Evolutionary conservation across 2,797 vertebrate genomes (phyloP).

Genomic region (Anabas testudineus): DNA sequence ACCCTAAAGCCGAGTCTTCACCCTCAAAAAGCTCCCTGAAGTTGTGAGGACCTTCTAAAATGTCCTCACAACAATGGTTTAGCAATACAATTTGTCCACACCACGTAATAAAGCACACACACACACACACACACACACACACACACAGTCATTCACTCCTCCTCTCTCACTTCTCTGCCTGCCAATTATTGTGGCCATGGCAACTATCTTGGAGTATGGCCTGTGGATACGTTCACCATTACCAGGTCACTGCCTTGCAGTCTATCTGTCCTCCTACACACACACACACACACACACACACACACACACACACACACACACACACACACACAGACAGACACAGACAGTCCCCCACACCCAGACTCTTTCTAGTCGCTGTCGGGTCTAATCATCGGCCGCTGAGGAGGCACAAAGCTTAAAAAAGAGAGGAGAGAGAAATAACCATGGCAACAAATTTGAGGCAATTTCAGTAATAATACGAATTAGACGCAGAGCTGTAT

Average conservation of each 20-base stretch:
- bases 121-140: constrained; percentile 30
- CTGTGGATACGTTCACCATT: constrained; percentile 83
- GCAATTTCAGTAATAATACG: constrained; percentile 86
- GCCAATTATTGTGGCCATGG: constrained; percentile 86
- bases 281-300: constrained; percentile 38
- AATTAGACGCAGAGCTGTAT: constrained; percentile 79
- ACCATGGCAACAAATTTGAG: constrained; percentile 88
- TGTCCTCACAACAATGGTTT: background rate
- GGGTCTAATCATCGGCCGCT: constrained; percentile 75
- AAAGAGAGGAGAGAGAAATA: constrained; percentile 75
- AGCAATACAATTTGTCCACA: background rate
- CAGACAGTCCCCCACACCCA: constrained; percentile 38
- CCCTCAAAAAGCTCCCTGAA: no score
- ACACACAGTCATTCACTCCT: constrained; percentile 12
- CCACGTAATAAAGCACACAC: constrained; percentile 23
- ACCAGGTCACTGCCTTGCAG: constrained; percentile 83
- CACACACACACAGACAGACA: constrained; percentile 53
- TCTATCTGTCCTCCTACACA: constrained; percentile 59
- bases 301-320: constrained; percentile 54
- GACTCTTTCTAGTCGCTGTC: constrained; percentile 66
- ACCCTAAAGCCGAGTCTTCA: no score
- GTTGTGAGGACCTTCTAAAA: no score
- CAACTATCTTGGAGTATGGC: constrained; percentile 86
- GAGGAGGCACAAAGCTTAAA: constrained; percentile 81
- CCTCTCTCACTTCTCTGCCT: constrained; percentile 56